These are phyloP conservation scores for Nothoprocta pentlandii DNA, from an alignment of 2,113 vertebrate species.

Conservation along the genomic window DNA sequence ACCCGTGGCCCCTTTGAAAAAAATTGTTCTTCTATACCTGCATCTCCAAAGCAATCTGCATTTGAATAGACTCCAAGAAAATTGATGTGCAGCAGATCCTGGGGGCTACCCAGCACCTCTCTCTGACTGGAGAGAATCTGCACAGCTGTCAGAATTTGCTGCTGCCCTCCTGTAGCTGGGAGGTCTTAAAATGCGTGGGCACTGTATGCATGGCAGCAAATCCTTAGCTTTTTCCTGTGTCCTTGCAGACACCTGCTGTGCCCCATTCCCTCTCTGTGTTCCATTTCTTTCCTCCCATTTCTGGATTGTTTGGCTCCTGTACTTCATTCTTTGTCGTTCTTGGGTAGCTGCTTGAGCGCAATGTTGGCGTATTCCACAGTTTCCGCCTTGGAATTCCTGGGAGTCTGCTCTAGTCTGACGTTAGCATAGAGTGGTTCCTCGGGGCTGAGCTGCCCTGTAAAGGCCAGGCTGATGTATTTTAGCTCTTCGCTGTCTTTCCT, in stretches of 20 bases:
- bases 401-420: background rate
- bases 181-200: background rate
- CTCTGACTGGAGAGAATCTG: background rate
- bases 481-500: background rate
- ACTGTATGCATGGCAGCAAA: background rate
- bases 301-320: background rate
- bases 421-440: conserved; percentile 37
- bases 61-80: conserved; percentile 14
- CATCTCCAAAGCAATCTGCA: background rate
- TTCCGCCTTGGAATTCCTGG: background rate
- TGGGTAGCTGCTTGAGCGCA: background rate
- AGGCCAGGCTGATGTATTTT: background rate
- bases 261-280: background rate
- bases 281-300: background rate
- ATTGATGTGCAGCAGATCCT: background rate
- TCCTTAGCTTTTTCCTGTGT: background rate
- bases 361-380: conserved; percentile 63
- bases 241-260: background rate
- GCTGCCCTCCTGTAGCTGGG: background rate
- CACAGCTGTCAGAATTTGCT: background rate
- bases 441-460: fast-evolving
- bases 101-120: background rate
- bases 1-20: background rate
- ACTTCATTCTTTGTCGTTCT: background rate
- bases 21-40: background rate